Base-by-base conservation (phyloP, 2,113 vertebrate species). In the Zosterops japonicus region DNA sequence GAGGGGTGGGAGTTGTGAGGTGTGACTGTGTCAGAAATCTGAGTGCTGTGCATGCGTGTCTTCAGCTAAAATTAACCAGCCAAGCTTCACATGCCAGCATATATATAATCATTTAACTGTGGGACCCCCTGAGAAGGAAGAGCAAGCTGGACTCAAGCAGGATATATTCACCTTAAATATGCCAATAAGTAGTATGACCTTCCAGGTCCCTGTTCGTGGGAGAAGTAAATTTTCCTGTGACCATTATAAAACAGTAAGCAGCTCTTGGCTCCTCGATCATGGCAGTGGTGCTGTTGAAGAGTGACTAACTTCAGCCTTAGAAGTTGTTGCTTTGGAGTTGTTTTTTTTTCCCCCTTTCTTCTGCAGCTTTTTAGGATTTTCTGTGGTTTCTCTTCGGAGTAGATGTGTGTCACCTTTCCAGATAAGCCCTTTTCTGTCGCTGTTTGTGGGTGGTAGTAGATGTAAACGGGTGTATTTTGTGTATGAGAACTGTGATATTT, bases 201-300 rank as follows among this genome's bases (percentile, higher is more conserved):
- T 99, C 31, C 96, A 95, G 95, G 97, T 98, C 93, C 98, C 99
- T 3, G 35, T 92, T 78, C 98, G 98, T 94, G 98, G 98, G 95
- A 97, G 97, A 95, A 99, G 99, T 97, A 98, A 96, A 95, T 98
- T 98, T 91, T 99, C 98, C 98, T 98, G 98, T 68, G 90, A 98
- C 83, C 98, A 98, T 96, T 99, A 98, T 95, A 99, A 98, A 98
- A 88, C 93, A 98, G 99, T 99, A 98, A 99, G 99, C 84, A 65
- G 56, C 39, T 72, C 70, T 87, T 74, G 90, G 57, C 42, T 57
- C 77, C 57, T 87, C 6, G 33, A 56, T 57, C 13, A 46, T 7
- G 85, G 86, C 84, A 93, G 15, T 12, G 8, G 24, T 91, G 68
- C 69, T 93, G 77, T 82, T 70, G 81, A 89, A 65, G 90, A 49